Evolutionary conservation across 2,888 invertebrate genomes (phyloP), one percentile per base, ranked within the genome.

Genomic region (Caenorhabditis macrosperma): DNA sequence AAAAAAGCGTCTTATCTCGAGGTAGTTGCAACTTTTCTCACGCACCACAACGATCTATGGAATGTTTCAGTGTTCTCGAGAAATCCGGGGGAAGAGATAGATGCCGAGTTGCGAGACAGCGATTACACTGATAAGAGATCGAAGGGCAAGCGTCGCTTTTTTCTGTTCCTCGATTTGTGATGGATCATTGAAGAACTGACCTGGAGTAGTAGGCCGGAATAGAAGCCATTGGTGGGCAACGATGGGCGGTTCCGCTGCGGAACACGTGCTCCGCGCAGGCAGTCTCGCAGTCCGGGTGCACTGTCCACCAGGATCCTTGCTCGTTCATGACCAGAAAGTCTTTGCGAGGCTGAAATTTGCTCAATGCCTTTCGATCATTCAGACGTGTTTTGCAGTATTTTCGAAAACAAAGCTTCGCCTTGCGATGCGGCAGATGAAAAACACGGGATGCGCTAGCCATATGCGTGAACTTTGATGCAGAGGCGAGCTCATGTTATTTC

Each of bases 251-350:
- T 44, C 85, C 85, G 24, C 61, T 78, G 28, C 76, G 67, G 69
- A 83, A 83, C 33, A 85, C 85, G 24, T 83, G 83, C 52, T 81
- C 80, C 0, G 81, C 81, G 52, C 85, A 85, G n/a, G 80, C 79
- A 10, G 72, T 61, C 33, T 85, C 85, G 44, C 82, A 82, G 46
- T 84, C 82, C 20, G 85, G 85, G 64, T 85, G 85, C 26, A 85
- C 85, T 10, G 84, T 84, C 85, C 85, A 85, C 85, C 85, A 85
- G 0, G 82, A 83, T 9, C 85, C 85, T 15, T 84, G 82, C 68
- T 85, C 85, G 46, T 84, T 85, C 82, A 85, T 85, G 44, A 85
- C 83, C 22, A 85, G 82, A 52, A 83, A 84, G 54, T 85, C 84
- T 48, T 85, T 85, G 10, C 85, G 67, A 5, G 85, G 85, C 85